Evolutionary conservation across 2,113 vertebrate species (phyloP).

Genomic region (Ondatra zibethicus): DNA sequence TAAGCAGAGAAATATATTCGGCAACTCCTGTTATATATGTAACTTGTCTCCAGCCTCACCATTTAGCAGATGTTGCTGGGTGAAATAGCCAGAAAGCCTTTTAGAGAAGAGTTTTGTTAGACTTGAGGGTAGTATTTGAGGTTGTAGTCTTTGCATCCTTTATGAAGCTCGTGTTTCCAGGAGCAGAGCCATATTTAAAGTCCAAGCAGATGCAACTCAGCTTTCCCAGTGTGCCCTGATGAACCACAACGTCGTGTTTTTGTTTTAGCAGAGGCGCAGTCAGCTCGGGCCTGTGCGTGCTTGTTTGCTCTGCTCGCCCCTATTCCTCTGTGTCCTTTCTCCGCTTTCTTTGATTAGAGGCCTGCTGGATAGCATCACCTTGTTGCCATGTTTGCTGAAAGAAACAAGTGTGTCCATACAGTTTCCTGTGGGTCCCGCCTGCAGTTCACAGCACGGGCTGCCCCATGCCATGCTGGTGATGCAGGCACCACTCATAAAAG

Average conservation of each 20-base stretch:
- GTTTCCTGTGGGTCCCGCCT: conserved; percentile 73
- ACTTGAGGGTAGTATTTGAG: background rate
- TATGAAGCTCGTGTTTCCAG: background rate
- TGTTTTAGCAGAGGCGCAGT: conserved; percentile 41
- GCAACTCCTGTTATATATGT: background rate
- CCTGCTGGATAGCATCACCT: conserved; percentile 76
- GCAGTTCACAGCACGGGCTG: conserved; percentile 66
- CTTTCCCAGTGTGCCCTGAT: conserved; percentile 59
- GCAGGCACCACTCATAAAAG: conserved; percentile 69
- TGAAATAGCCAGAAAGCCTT: background rate
- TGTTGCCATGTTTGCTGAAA: conserved; percentile 79
- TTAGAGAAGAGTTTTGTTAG: conserved; percentile 11
- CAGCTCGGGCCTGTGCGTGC: background rate
- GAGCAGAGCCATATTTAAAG: background rate
- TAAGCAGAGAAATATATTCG: background rate
- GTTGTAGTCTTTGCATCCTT: background rate
- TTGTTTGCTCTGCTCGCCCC: background rate
- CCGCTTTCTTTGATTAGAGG: conserved; percentile 61
- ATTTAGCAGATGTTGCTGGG: background rate
- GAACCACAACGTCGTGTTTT: conserved; percentile 37
- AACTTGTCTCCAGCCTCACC: background rate
- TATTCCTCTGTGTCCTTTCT: conserved; percentile 62
- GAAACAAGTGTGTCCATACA: conserved; percentile 76
- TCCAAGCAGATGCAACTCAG: conserved; percentile 52
- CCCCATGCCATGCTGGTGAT: conserved; percentile 38